Conservation (phyloP, 2,888 invertebrate genomes). For the Rotaria socialis region DNA sequence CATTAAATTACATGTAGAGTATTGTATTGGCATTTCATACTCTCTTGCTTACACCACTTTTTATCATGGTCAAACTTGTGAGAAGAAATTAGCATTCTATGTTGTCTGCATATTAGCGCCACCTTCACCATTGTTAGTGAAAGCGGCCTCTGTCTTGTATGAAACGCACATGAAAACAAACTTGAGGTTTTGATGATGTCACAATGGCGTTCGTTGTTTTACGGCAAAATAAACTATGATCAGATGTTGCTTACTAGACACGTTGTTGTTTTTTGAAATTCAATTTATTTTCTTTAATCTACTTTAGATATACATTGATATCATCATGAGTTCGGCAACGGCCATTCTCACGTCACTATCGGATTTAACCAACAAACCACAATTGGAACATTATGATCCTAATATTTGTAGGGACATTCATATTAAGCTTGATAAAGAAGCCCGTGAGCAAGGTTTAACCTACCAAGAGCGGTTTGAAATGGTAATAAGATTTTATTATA, state of each 20-base stretch:
- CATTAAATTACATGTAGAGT: no score
- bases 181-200: not conserved
- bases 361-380: conserved; percentile 36
- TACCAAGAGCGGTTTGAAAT: conserved; percentile 35
- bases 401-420: conserved; percentile 43
- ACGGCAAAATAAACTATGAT: not conserved
- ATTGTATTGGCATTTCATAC: no score
- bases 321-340: conserved; percentile 43
- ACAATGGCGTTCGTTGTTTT: not conserved
- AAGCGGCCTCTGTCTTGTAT: not conserved
- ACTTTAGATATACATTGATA: not conserved
- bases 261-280: not conserved
- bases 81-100: no score
- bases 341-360: conserved; percentile 38
- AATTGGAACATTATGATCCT: conserved; percentile 45
- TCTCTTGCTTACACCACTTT: no score
- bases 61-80: no score
- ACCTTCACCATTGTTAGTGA: not conserved
- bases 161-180: not conserved
- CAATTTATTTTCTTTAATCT: not conserved
- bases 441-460: conserved; percentile 36
- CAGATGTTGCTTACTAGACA: not conserved
- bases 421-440: conserved; percentile 40
- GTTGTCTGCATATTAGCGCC: not conserved
- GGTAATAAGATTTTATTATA: not conserved